These are phyloP conservation scores for Anagyrus pseudococci DNA, from an alignment of 2,888 invertebrate genomes.

Conservation along the genomic window DNA sequence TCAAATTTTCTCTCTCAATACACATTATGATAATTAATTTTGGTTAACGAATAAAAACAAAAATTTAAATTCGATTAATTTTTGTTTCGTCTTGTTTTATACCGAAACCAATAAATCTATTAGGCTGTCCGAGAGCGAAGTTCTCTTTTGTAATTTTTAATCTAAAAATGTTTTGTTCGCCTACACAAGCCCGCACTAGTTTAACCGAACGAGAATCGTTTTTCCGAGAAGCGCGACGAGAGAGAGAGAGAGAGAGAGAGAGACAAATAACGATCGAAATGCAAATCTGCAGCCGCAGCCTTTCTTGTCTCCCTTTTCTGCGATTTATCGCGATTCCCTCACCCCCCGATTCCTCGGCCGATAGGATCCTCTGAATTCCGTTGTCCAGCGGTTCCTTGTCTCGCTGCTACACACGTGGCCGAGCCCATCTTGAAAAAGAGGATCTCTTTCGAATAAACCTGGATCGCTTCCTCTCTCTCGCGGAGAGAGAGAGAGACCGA, in stretches of 20 bases:
- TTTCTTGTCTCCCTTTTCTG: constrained; percentile 21
- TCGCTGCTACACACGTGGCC: constrained; percentile 10
- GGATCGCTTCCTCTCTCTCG: constrained; percentile 3
- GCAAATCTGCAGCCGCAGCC: constrained; percentile 44
- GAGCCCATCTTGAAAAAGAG: constrained; percentile 12
- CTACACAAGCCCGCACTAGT: not conserved
- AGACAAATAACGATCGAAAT: constrained; percentile 51
- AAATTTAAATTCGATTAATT: no score
- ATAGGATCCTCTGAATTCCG: constrained; percentile 35
- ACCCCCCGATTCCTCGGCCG: not conserved
- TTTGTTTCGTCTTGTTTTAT: not conserved
- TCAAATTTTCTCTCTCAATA: not conserved
- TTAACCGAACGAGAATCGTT: constrained; percentile 21
- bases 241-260: constrained; percentile 44
- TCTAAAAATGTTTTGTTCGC: not conserved
- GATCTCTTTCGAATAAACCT: constrained; percentile 13
- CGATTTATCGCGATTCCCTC: constrained; percentile 43
- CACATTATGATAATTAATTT: not conserved
- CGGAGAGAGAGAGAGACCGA: no score
- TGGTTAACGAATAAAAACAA: no score
- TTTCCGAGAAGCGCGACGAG: constrained; percentile 22
- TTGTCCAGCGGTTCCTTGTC: constrained; percentile 5
- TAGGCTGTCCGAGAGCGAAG: not conserved
- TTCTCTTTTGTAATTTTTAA: not conserved
- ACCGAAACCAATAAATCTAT: not conserved